These are phyloP conservation scores for Ceyx melanurus DNA, from an alignment of 2,113 vertebrate species.

Conservation along the genomic window DNA sequence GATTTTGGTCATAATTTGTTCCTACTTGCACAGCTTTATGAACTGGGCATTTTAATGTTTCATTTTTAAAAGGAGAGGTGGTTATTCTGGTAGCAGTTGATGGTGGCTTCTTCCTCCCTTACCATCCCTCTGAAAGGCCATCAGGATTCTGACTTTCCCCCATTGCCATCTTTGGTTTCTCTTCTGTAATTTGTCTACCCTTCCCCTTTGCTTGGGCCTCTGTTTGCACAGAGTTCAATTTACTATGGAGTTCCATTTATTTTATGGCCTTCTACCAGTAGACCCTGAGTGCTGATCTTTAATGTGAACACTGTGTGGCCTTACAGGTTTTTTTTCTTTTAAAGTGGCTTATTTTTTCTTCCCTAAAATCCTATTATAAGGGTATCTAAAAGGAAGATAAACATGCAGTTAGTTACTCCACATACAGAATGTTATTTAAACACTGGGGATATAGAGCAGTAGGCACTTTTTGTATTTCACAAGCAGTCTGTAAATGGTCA, in stretches of 20 bases:
- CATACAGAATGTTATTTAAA: not conserved
- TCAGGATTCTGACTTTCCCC: not conserved
- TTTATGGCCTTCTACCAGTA: not conserved
- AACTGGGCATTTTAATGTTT: not conserved
- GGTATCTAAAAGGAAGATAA: not conserved
- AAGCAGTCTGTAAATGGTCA: not conserved
- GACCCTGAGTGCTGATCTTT: not conserved
- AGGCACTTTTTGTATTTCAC: not conserved
- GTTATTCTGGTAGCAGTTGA: not conserved
- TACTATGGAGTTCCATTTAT: not conserved
- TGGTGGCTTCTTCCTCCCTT: not conserved
- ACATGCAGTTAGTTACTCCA: not conserved
- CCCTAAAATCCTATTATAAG: not conserved
- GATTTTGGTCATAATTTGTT: conserved; percentile 11
- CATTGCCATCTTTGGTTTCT: not conserved
- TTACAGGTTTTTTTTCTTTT: not conserved
- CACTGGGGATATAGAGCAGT: not conserved
- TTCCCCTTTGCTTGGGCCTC: not conserved
- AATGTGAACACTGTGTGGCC: not conserved
- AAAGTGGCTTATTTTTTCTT: not conserved
- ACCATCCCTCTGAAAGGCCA: not conserved
- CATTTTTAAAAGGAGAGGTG: not conserved
- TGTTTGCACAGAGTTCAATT: not conserved
- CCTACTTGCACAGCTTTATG: conserved; percentile 24
- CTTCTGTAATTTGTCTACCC: not conserved